These are phyloP conservation scores for Catharus minimus DNA, from an alignment of 2,113 vertebrate genomes.

Conservation along the genomic window DNA sequence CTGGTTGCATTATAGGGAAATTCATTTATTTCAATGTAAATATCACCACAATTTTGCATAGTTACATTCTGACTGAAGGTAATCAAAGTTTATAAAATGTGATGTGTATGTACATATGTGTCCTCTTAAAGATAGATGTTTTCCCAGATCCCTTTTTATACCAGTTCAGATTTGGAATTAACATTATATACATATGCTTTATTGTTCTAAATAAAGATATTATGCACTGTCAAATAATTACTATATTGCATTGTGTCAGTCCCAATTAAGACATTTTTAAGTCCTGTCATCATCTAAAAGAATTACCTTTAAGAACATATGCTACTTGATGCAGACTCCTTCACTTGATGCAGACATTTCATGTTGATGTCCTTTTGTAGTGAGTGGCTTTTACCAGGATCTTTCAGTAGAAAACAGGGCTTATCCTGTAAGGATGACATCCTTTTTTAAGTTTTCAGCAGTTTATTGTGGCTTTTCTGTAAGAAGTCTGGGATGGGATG, in stretches of 20 bases:
- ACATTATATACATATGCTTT: constrained; percentile 84
- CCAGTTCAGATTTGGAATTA: constrained; percentile 80
- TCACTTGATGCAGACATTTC: background rate
- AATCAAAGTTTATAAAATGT: constrained; percentile 79
- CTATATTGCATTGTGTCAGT: background rate
- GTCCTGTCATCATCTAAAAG: background rate
- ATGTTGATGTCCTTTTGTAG: background rate
- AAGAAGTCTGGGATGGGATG: background rate
- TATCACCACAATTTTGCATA: constrained; percentile 72
- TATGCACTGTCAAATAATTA: constrained; percentile 73
- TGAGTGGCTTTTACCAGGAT: background rate
- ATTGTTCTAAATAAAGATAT: constrained; percentile 88
- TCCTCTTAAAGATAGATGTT: constrained; percentile 79
- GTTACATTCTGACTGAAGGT: constrained; percentile 71
- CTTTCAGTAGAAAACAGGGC: background rate
- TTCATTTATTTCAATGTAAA: constrained; percentile 72
- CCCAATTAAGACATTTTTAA: background rate
- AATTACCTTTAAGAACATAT: background rate
- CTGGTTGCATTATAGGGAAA: constrained; percentile 66
- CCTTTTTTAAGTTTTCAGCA: background rate
- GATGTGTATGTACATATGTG: constrained; percentile 81
- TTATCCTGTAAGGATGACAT: background rate
- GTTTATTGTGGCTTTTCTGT: background rate
- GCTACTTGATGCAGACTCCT: background rate
- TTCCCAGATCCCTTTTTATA: constrained; percentile 81